Percentiles rank a stretch among this genome's conserved stretches.
Conservation (phyloP, 1,140 invertebrate species). For the Bombus fervidus region DNA sequence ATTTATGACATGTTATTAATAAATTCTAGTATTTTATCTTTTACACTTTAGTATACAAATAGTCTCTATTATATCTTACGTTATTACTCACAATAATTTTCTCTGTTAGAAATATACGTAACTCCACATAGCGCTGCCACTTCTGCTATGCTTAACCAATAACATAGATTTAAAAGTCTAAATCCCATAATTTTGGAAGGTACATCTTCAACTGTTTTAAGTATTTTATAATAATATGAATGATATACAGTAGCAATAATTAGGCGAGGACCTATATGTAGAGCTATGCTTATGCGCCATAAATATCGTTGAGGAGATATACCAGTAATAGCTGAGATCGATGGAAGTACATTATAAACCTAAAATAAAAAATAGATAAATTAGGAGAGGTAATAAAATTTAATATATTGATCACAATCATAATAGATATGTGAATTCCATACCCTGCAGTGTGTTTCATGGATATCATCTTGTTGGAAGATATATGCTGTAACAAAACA, state of each 20-base stretch:
- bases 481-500: constrained; percentile 94
- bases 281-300: constrained; percentile 94
- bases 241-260: constrained; percentile 92
- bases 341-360: constrained; percentile 96
- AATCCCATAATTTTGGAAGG: constrained; percentile 76
- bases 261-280: constrained; percentile 94
- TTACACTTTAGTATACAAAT: neutral
- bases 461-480: constrained; percentile 95
- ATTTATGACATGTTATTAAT: neutral
- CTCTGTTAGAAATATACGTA: constrained; percentile 95
- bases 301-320: constrained; percentile 95
- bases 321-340: constrained; percentile 95
- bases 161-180: constrained; percentile 89
- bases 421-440: constrained; percentile 72
- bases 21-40: too few relatives aligned
- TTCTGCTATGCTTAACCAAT: constrained; percentile 93
- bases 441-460: constrained; percentile 95
- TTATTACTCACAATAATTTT: constrained; percentile 94
- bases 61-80: neutral
- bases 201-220: constrained; percentile 84
- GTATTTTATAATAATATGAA: constrained; percentile 89
- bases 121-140: constrained; percentile 92
- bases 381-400: neutral
- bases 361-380: constrained; percentile 76
- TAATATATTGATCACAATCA: constrained; percentile 4